A percentile compares a stretch with the other conserved stretches of the same genome.
Conservation (phyloP, 2,113 vertebrate genomes). For the Pongo abelii region DNA sequence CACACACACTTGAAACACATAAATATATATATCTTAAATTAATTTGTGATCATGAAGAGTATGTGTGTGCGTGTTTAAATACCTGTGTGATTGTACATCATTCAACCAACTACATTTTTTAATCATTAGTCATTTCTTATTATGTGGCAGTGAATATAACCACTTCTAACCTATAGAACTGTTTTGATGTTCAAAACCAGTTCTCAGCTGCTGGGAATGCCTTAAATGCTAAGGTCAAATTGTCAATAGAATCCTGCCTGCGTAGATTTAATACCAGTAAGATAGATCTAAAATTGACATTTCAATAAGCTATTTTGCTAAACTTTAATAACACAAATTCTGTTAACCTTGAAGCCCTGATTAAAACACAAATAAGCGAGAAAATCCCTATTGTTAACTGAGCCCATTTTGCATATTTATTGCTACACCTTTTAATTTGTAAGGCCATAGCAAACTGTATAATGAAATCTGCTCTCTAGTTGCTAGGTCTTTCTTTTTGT, state of each 20-base stretch:
- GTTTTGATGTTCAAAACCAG: constrained; percentile 32
- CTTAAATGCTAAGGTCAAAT: constrained; percentile 56
- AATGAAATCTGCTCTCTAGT: constrained; percentile 18
- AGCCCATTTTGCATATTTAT: constrained; percentile 63
- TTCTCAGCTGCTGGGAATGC: background rate
- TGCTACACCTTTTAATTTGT: constrained; percentile 31
- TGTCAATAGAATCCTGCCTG: constrained; percentile 43
- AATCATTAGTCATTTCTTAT: background rate
- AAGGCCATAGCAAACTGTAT: background rate
- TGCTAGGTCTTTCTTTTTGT: constrained; percentile 19
- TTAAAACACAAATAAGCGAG: constrained; percentile 59
- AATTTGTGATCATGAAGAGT: background rate
- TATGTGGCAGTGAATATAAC: background rate
- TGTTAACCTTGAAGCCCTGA: constrained; percentile 60
- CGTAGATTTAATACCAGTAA: constrained; percentile 40
- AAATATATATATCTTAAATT: background rate
- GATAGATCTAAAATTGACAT: constrained; percentile 59
- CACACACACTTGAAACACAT: background rate
- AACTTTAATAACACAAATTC: constrained; percentile 63
- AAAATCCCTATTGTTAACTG: constrained; percentile 59
- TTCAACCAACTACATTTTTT: background rate
- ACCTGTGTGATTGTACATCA: background rate
- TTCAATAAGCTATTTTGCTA: constrained; percentile 64
- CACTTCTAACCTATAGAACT: background rate
- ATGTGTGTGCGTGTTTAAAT: background rate